Conservation (phyloP, 2,888 invertebrate genomes). For the Neocrepidodera transversa region DNA sequence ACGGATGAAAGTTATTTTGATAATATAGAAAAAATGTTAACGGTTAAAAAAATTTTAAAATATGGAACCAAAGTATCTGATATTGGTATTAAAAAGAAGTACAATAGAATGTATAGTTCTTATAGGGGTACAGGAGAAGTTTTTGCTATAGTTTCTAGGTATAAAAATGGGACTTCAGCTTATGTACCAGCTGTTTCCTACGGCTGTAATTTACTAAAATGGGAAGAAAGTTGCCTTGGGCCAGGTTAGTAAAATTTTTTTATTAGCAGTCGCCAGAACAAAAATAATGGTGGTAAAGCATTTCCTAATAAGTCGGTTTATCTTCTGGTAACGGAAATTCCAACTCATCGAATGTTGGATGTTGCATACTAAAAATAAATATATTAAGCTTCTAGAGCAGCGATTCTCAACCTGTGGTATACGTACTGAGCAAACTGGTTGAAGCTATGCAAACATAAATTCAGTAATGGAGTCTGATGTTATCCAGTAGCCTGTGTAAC, state of each 20-base stretch:
- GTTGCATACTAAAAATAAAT: no score
- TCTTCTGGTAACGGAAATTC: no score
- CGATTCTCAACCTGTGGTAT: no score
- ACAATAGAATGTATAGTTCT: constrained; percentile 63
- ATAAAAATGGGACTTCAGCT: constrained; percentile 62
- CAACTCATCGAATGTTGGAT: no score
- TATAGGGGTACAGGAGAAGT: constrained; percentile 70
- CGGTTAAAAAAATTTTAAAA: constrained; percentile 62
- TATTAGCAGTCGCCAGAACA: no score
- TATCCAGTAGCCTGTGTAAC: no score
- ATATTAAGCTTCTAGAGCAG: no score
- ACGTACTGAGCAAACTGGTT: no score
- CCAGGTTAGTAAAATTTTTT: constrained; percentile 62
- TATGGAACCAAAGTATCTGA: constrained; percentile 64
- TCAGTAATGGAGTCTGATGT: no score
- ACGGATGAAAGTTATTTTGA: constrained; percentile 66
- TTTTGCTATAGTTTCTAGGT: constrained; percentile 65
- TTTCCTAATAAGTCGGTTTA: no score
- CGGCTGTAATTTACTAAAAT: constrained; percentile 65
- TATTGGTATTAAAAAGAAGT: constrained; percentile 36
- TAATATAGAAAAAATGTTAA: constrained; percentile 69
- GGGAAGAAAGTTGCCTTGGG: constrained; percentile 62
- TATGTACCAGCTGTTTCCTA: constrained; percentile 75
- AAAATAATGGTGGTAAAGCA: no score
- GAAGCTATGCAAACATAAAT: no score